A percentile compares a stretch with the other conserved stretches of the same genome.
phyloP scores from a whole-genome alignment of 2,113 vertebrate genomes.

The Promerops cafer region DNA sequence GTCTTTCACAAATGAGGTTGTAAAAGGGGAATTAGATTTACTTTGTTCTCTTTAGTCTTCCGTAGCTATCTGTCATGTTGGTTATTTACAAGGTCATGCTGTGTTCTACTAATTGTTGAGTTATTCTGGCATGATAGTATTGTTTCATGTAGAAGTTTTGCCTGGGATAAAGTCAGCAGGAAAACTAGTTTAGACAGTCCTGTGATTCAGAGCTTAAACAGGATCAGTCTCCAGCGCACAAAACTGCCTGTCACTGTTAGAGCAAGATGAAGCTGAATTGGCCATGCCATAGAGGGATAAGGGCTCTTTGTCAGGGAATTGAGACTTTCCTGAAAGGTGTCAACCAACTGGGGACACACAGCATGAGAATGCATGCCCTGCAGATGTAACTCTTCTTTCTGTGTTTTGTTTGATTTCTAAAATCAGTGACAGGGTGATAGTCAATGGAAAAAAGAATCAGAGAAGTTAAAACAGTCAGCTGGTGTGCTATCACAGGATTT shows the following conservation, averaged over 20 bases:
- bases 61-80: neutral
- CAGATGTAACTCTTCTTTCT: neutral
- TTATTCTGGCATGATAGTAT: neutral
- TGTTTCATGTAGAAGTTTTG: neutral
- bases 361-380: neutral
- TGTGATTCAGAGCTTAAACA: neutral
- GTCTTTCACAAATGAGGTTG: neutral
- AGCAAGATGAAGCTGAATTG: neutral
- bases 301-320: neutral
- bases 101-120: neutral
- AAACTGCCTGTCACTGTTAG: neutral
- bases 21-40: neutral
- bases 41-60: neutral
- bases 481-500: neutral
- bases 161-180: neutral
- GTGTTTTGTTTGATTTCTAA: neutral
- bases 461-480: neutral
- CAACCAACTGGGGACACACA: neutral
- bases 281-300: neutral
- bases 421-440: neutral
- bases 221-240: neutral
- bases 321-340: neutral
- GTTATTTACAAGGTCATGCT: neutral
- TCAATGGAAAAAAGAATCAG: neutral
- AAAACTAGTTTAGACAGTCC: neutral